Evolutionary conservation across 2,113 vertebrate genomes (phyloP).

Genomic region (Bombycilla garrulus): DNA sequence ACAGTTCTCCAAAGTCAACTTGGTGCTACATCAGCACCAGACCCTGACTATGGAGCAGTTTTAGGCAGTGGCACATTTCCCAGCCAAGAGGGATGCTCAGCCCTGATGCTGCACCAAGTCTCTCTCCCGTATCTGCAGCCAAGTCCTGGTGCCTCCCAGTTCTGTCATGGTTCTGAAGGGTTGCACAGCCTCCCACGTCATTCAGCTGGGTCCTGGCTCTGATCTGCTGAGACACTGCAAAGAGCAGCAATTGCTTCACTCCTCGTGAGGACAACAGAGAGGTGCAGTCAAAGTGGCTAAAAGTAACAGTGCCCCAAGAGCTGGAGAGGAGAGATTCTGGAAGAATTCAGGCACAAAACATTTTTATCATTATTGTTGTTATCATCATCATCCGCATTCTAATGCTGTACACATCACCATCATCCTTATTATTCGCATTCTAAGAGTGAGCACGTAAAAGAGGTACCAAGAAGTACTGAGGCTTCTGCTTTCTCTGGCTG

Average conservation of each 20-base stretch:
- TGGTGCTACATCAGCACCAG: background rate
- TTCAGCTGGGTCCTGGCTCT: fast-evolving
- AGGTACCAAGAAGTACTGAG: background rate
- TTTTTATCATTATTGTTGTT: background rate
- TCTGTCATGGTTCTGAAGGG: background rate
- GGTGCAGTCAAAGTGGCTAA: background rate
- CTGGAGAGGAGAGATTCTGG: background rate
- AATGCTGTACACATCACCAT: background rate
- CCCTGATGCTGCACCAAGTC: too few relatives aligned
- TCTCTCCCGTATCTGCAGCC: background rate
- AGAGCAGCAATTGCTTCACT: background rate
- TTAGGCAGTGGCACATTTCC: background rate
- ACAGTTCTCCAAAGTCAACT: background rate
- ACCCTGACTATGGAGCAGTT: background rate
- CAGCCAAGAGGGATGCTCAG: background rate
- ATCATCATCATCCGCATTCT: background rate
- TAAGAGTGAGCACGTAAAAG: background rate
- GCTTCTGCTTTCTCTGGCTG: background rate
- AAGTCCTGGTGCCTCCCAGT: background rate
- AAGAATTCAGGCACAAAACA: background rate
- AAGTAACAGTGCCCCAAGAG: background rate
- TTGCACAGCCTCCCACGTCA: background rate
- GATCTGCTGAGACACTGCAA: background rate
- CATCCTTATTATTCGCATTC: background rate
- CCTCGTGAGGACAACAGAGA: fast-evolving